Conservation (phyloP, 1,140 invertebrate species). For the Tetragnatha versicolor region DNA sequence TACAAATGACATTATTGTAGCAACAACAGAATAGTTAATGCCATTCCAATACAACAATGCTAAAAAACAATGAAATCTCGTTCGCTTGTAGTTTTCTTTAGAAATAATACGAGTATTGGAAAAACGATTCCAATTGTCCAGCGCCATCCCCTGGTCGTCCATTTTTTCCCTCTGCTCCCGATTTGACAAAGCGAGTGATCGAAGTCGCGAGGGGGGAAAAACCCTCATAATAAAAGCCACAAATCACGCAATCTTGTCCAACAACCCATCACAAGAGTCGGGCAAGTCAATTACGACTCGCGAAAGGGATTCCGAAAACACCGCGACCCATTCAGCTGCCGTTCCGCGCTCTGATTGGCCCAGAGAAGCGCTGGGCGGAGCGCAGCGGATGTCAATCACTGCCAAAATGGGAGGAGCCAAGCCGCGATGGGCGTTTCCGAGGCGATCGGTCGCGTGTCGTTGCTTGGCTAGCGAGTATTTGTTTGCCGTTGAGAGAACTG, state of each 20-base stretch:
- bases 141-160: too few relatives aligned
- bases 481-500: slow-evolving; percentile 47
- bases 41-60: too few relatives aligned
- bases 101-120: too few relatives aligned
- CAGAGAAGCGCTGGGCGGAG: neutral
- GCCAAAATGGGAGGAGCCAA: slow-evolving; percentile 15
- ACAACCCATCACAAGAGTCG: slow-evolving; percentile 34
- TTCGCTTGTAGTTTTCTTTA: too few relatives aligned
- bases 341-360: slow-evolving; percentile 3
- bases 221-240: slow-evolving; percentile 8
- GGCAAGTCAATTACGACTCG: slow-evolving; percentile 15
- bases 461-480: slow-evolving; percentile 48
- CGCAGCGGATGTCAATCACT: slow-evolving; percentile 6
- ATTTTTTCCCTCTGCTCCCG: too few relatives aligned
- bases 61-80: too few relatives aligned
- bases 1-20: too few relatives aligned
- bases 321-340: slow-evolving; percentile 11
- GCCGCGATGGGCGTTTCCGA: neutral
- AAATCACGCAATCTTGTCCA: slow-evolving; percentile 32
- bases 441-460: slow-evolving; percentile 45
- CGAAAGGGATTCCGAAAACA: slow-evolving; percentile 2
- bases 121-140: too few relatives aligned
- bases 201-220: neutral
- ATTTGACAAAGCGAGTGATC: slow-evolving; percentile 3
- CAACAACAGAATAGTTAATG: too few relatives aligned